Evolutionary conservation across 1,140 invertebrate species (phyloP).

Genomic region (Acromyrmex heyeri): DNA sequence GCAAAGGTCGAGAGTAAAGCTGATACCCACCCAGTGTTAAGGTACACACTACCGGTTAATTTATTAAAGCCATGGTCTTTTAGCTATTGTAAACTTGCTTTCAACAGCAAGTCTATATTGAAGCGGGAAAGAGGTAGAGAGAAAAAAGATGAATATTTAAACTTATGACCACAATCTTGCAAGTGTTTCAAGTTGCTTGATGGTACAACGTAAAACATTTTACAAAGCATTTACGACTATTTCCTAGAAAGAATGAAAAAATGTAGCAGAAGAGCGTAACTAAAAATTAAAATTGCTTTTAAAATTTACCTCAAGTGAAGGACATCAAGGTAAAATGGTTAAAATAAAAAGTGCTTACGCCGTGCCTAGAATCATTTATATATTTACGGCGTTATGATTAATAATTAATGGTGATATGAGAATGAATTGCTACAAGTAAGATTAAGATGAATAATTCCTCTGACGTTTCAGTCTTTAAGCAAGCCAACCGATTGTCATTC

Average conservation of each 20-base stretch:
- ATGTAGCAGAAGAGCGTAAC: background rate
- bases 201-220: slow-evolving; percentile 17
- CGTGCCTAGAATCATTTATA: slow-evolving; percentile 41
- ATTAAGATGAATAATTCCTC: background rate
- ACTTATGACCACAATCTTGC: background rate
- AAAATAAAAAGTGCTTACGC: slow-evolving; percentile 35
- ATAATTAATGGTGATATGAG: background rate
- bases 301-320: background rate
- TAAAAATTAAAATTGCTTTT: slow-evolving; percentile 11
- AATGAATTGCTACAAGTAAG: background rate
- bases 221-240: background rate
- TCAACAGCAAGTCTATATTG: background rate
- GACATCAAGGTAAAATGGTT: background rate
- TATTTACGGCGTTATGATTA: slow-evolving; percentile 41
- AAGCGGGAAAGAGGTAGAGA: background rate
- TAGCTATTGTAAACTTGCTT: slow-evolving; percentile 12
- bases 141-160: slow-evolving; percentile 14
- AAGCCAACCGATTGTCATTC: background rate
- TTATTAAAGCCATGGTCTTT: slow-evolving; percentile 8
- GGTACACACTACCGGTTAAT: background rate
- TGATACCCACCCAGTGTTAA: background rate
- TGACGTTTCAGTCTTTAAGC: background rate
- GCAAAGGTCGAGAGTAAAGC: slow-evolving; percentile 7
- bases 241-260: slow-evolving; percentile 18
- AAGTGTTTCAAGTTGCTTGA: slow-evolving; percentile 27